Evolutionary conservation across 2,113 vertebrate species (phyloP).

Genomic region (Amphilophus citrinellus): DNA sequence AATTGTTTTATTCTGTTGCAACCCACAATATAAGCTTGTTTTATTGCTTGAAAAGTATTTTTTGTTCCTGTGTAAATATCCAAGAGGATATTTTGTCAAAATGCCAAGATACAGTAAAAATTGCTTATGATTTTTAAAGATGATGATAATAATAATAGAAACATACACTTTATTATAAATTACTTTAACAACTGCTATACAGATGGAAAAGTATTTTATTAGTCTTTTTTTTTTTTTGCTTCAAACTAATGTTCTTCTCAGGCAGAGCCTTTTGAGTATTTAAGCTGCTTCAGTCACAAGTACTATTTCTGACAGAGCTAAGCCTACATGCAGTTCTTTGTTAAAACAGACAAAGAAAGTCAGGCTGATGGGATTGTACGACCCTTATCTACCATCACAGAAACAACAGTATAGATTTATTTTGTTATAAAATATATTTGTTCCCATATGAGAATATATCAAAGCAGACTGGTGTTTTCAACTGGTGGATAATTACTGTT

Average conservation of each 20-base stretch:
- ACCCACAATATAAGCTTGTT: slow-evolving; percentile 88
- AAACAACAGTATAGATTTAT: slow-evolving; percentile 77
- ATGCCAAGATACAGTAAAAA: slow-evolving; percentile 81
- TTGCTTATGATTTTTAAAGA: slow-evolving; percentile 87
- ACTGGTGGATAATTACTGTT: slow-evolving; percentile 58
- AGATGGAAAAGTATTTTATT: slow-evolving; percentile 81
- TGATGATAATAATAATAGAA: slow-evolving; percentile 65
- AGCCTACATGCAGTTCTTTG: slow-evolving; percentile 43
- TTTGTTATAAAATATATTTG: slow-evolving; percentile 77
- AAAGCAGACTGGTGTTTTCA: slow-evolving; percentile 70
- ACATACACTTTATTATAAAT: slow-evolving; percentile 86
- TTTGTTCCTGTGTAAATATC: slow-evolving; percentile 83
- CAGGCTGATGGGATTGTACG: slow-evolving; percentile 46
- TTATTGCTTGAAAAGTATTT: slow-evolving; percentile 83
- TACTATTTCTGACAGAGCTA: slow-evolving; percentile 63
- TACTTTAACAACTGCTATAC: slow-evolving; percentile 87
- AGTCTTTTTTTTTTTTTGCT: slow-evolving; percentile 66
- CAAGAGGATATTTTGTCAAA: slow-evolving; percentile 80
- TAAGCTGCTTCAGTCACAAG: slow-evolving; percentile 91
- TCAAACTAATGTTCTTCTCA: slow-evolving; percentile 87
- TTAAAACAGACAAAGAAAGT: slow-evolving; percentile 44
- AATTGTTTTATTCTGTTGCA: slow-evolving; percentile 83
- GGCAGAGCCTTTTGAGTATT: slow-evolving; percentile 93
- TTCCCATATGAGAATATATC: slow-evolving; percentile 62
- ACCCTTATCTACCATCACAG: slow-evolving; percentile 44